These are phyloP conservation scores for Tholera decimalis DNA, from an alignment of 2,888 invertebrate species.

Conservation along the genomic window DNA sequence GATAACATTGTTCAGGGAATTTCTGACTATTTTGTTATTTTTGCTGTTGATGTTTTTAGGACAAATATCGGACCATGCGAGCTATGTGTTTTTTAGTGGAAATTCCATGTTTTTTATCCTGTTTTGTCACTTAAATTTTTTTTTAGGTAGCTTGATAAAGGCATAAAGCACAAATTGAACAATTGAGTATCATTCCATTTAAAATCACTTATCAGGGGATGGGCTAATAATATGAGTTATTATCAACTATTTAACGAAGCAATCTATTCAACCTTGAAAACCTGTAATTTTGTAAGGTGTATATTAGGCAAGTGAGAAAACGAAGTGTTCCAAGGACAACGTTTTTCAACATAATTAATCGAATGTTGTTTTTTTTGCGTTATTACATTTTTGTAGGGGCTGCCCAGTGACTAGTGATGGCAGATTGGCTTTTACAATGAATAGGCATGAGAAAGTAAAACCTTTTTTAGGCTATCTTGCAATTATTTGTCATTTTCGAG, in stretches of 20 bases:
- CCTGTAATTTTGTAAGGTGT: too few relatives aligned
- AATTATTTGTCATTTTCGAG: too few relatives aligned
- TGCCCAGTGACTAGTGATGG: too few relatives aligned
- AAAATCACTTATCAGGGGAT: background rate
- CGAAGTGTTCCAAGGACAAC: too few relatives aligned
- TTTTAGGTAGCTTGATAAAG: background rate
- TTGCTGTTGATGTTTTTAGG: background rate
- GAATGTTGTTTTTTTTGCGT: too few relatives aligned
- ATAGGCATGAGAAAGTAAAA: too few relatives aligned
- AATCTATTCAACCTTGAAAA: too few relatives aligned
- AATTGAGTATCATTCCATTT: background rate
- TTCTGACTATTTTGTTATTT: conserved; percentile 4
- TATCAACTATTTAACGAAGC: background rate
- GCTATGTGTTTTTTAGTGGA: background rate
- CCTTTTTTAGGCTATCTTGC: too few relatives aligned
- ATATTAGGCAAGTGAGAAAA: too few relatives aligned
- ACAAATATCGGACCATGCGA: background rate
- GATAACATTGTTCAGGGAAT: conserved; percentile 46
- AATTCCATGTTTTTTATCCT: background rate
- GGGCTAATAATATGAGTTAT: background rate
- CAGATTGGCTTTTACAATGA: too few relatives aligned
- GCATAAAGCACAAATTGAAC: background rate
- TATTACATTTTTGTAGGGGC: too few relatives aligned
- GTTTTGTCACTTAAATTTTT: background rate
- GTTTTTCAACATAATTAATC: too few relatives aligned